Percentiles rank a stretch among this genome's conserved stretches.
Evolutionary conservation across 2,797 vertebrate species (phyloP).

Genomic region (Chlorospingus flavigularis): DNA sequence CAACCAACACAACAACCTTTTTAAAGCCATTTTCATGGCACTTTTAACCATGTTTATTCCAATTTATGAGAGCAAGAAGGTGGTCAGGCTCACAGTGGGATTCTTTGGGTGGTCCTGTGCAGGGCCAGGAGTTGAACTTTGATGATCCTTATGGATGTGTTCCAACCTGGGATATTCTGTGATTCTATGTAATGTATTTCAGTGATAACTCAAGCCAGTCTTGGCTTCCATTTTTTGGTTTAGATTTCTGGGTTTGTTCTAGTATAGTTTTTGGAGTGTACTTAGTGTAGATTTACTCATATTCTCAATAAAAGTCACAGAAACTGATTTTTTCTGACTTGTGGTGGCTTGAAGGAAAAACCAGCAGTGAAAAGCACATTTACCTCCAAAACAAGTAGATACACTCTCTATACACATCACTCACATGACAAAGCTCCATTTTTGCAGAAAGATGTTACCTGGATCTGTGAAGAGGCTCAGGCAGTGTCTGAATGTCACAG

Average conservation of each 20-base stretch:
- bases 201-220: neutral
- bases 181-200: neutral
- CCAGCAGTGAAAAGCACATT: neutral
- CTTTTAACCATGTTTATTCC: neutral
- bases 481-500: neutral
- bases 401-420: neutral
- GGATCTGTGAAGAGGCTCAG: neutral
- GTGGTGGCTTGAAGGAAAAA: neutral
- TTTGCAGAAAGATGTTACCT: neutral
- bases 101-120: neutral
- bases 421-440: neutral
- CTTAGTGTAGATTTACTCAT: neutral
- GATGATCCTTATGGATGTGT: neutral
- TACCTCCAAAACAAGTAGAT: neutral
- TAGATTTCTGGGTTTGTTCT: neutral
- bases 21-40: neutral
- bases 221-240: neutral
- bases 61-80: neutral
- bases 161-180: neutral
- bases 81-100: neutral
- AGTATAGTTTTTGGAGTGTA: neutral
- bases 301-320: neutral
- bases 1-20: neutral
- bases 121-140: neutral
- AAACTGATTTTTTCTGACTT: neutral